Conservation (phyloP, 2,113 vertebrate genomes). For the Callaeas wilsoni region DNA sequence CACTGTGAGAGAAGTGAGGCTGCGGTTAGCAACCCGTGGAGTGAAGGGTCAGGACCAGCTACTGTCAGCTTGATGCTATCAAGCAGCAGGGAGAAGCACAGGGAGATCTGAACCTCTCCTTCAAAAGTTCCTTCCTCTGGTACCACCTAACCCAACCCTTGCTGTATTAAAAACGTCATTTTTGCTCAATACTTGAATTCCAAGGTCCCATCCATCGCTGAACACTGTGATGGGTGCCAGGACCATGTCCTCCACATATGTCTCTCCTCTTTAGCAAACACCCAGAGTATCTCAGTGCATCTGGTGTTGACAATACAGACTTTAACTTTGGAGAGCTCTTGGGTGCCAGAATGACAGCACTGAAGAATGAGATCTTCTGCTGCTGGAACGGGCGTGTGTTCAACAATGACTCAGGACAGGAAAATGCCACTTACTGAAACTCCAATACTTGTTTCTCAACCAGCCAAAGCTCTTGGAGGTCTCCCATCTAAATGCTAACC, state of each 20-base stretch:
- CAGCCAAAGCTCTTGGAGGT: not conserved
- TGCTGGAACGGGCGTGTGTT: not conserved
- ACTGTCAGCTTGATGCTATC: not conserved
- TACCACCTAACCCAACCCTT: not conserved
- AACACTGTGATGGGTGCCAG: not conserved
- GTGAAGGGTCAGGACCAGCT: not conserved
- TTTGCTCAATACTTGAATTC: not conserved
- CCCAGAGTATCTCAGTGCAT: not conserved
- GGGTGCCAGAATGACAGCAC: not conserved
- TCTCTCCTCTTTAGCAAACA: not conserved
- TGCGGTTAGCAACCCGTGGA: not conserved
- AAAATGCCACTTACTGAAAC: conserved; percentile 21
- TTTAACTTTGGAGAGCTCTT: not conserved
- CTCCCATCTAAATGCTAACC: not conserved
- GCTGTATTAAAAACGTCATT: not conserved
- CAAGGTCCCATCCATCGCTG: not conserved
- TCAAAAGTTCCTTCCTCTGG: not conserved
- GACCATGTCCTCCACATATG: not conserved
- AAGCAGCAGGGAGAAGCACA: not conserved
- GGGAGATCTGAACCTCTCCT: not conserved
- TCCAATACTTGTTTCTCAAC: conserved; percentile 10
- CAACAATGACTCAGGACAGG: conserved; percentile 14
- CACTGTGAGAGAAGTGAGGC: not conserved
- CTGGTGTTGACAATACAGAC: not conserved
- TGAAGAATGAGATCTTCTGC: not conserved